A percentile compares a stretch with the other conserved stretches of the same genome.
phyloP scores from a whole-genome alignment of 2,888 invertebrate species.

The Dascillus cervinus region DNA sequence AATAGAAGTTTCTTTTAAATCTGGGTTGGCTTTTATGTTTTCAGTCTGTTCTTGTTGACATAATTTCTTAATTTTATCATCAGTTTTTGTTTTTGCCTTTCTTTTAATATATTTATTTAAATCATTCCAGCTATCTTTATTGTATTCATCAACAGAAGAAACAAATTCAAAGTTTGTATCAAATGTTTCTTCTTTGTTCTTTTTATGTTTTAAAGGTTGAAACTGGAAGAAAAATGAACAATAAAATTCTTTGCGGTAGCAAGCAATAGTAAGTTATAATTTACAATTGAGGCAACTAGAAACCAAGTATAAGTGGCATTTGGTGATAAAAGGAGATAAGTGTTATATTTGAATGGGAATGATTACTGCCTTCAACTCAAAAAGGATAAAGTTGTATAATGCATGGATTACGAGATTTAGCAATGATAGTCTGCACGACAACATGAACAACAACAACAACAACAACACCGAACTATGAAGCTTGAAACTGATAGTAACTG shows the following conservation, averaged over 20 bases:
- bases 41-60: too few relatives aligned
- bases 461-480: too few relatives aligned
- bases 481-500: too few relatives aligned
- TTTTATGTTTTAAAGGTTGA: slow-evolving; percentile 74
- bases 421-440: too few relatives aligned
- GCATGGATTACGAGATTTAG: too few relatives aligned
- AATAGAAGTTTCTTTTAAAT: slow-evolving; percentile 30
- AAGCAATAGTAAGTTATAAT: neutral
- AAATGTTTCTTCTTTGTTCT: slow-evolving; percentile 61
- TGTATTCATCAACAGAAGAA: slow-evolving; percentile 69
- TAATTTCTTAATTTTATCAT: slow-evolving; percentile 71
- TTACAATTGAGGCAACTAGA: neutral
- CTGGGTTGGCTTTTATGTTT: too few relatives aligned
- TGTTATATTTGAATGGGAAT: too few relatives aligned
- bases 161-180: slow-evolving; percentile 77
- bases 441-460: too few relatives aligned
- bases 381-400: too few relatives aligned
- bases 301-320: too few relatives aligned
- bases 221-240: slow-evolving; percentile 51
- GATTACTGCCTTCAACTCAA: too few relatives aligned
- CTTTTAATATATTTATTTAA: slow-evolving; percentile 70
- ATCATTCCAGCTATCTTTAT: slow-evolving; percentile 74
- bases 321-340: too few relatives aligned
- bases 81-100: slow-evolving; percentile 71
- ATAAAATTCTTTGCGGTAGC: neutral